Conservation (phyloP, 92 coral and sea anemone species). For the Virgularia gustaviana region DNA sequence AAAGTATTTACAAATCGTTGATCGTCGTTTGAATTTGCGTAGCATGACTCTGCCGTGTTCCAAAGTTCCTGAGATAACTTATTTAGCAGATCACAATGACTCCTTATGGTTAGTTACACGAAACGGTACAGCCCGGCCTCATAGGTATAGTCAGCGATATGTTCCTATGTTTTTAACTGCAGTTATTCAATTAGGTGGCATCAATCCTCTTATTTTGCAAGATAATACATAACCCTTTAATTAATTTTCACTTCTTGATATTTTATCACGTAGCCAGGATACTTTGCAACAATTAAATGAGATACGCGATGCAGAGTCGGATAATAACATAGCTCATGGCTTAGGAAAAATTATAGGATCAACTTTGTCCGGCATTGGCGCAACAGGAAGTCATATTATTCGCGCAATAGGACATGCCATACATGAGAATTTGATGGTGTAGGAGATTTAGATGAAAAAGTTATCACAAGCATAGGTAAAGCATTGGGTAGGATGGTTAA, state of each 20-base stretch:
- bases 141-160: neutral
- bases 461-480: neutral
- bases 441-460: neutral
- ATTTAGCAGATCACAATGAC: neutral
- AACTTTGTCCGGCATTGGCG: constrained; percentile 1
- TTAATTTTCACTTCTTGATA: constrained; percentile 7
- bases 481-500: neutral
- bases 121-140: neutral
- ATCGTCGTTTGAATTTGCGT: too few species aligned
- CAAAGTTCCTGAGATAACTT: too few species aligned
- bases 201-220: neutral
- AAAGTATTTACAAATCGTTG: too few species aligned
- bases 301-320: neutral
- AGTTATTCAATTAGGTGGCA: neutral
- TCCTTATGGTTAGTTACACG: neutral
- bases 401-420: neutral
- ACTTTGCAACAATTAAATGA: neutral
- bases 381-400: constrained; percentile 4
- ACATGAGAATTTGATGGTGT: neutral
- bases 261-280: constrained; percentile 5
- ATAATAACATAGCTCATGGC: neutral
- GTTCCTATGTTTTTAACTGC: neutral
- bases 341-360: constrained; percentile 5
- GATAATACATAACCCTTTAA: neutral
- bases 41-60: too few species aligned